These are phyloP conservation scores for Loripinus fragilis DNA, from an alignment of 2,888 invertebrate species.

Conservation along the genomic window DNA sequence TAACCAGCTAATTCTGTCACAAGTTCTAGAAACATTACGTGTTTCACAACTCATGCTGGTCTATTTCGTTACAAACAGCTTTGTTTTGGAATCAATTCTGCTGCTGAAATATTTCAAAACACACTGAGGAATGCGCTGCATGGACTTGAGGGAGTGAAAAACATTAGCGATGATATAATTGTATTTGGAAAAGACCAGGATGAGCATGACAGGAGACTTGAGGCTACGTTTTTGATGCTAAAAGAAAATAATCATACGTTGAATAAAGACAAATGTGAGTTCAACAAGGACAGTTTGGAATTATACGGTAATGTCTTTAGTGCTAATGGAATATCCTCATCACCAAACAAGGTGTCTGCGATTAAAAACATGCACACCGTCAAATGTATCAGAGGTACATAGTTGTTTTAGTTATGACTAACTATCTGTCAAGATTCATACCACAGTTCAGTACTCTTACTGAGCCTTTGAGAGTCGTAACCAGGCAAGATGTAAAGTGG, in stretches of 20 bases:
- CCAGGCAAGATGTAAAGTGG: slow-evolving; percentile 37
- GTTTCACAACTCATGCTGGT: slow-evolving; percentile 58
- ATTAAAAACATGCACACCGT: slow-evolving; percentile 45
- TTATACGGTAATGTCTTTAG: slow-evolving; percentile 46
- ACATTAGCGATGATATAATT: slow-evolving; percentile 65
- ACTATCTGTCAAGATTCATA: slow-evolving; percentile 65
- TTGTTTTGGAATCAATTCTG: slow-evolving; percentile 37
- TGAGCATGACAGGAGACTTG: slow-evolving; percentile 52
- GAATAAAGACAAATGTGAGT: slow-evolving; percentile 52
- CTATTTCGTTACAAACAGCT: slow-evolving; percentile 40
- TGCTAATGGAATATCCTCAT: slow-evolving; percentile 37
- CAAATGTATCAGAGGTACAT: slow-evolving; percentile 51
- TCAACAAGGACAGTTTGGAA: slow-evolving; percentile 48
- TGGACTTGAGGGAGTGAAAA: slow-evolving; percentile 39
- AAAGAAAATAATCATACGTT: slow-evolving; percentile 45
- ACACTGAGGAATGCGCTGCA: not conserved
- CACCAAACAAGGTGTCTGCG: slow-evolving; percentile 54
- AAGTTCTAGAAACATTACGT: slow-evolving; percentile 59
- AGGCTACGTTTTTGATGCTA: slow-evolving; percentile 38
- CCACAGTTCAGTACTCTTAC: slow-evolving; percentile 52
- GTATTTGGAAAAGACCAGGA: slow-evolving; percentile 49
- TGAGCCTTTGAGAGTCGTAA: slow-evolving; percentile 60
- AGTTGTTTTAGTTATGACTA: slow-evolving; percentile 65
- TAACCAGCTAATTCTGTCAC: slow-evolving; percentile 64
- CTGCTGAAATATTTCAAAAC: slow-evolving; percentile 39